phyloP scores from a whole-genome alignment of 2,113 vertebrate species.

The Etheostoma cragini region DNA sequence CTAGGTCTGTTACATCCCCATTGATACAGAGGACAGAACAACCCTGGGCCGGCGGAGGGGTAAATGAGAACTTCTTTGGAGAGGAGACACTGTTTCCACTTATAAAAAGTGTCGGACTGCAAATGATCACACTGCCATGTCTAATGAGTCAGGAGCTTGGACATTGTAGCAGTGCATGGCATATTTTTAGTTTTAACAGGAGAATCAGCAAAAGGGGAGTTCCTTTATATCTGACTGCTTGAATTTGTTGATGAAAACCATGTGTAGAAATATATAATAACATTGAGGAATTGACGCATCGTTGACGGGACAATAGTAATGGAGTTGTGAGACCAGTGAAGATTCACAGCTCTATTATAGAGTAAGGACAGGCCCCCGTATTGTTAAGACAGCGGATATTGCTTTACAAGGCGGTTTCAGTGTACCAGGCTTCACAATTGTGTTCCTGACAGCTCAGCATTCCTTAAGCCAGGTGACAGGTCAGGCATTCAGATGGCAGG shows the following conservation, averaged over 20 bases:
- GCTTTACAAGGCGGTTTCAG: background rate
- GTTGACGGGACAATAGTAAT: too few relatives aligned
- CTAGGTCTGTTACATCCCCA: background rate
- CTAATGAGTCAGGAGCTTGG: slow-evolving; percentile 14
- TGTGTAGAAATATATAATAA: too few relatives aligned
- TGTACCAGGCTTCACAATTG: slow-evolving; percentile 4
- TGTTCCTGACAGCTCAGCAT: slow-evolving; percentile 9
- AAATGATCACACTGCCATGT: background rate
- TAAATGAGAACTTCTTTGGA: background rate
- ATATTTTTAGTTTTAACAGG: background rate
- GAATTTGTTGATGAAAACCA: too few relatives aligned
- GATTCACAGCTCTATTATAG: too few relatives aligned
- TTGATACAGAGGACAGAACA: slow-evolving; percentile 5
- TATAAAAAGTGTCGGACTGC: slow-evolving; percentile 17
- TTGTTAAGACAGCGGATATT: background rate
- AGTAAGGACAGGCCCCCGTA: background rate
- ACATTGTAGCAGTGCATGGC: background rate
- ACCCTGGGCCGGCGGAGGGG: background rate
- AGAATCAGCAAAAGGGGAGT: too few relatives aligned
- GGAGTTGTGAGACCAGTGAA: too few relatives aligned
- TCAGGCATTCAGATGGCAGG: slow-evolving; percentile 15
- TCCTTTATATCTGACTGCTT: too few relatives aligned
- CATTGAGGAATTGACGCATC: too few relatives aligned
- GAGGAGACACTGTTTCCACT: slow-evolving; percentile 11
- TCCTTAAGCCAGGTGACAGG: background rate